phyloP scores from a whole-genome alignment of 2,797 vertebrate species.

The Xerus rutilus region DNA sequence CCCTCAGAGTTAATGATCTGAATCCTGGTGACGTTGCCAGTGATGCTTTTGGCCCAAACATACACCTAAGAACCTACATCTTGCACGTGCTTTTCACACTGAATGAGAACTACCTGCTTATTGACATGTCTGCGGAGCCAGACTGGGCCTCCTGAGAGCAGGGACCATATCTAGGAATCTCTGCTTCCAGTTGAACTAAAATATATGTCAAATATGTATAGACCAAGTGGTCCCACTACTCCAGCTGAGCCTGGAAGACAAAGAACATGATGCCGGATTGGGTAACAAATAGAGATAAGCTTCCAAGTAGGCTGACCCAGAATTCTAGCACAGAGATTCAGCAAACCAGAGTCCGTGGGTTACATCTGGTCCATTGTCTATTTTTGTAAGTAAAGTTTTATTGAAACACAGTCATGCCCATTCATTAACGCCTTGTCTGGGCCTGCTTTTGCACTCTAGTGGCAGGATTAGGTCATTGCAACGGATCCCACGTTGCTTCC shows the following conservation, averaged over 20 bases:
- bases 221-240: not conserved
- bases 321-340: not conserved
- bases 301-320: not conserved
- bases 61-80: not conserved
- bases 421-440: not conserved
- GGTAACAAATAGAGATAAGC: not conserved
- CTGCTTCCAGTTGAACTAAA: not conserved
- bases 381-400: slow-evolving; percentile 43
- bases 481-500: not conserved
- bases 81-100: too few species aligned
- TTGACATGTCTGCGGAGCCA: not conserved
- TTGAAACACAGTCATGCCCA: not conserved
- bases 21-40: not conserved
- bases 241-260: not conserved
- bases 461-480: not conserved
- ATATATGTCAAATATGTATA: not conserved
- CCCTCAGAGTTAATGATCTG: not conserved
- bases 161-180: not conserved
- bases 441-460: not conserved
- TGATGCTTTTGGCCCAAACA: not conserved
- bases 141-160: not conserved
- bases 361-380: not conserved
- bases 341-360: not conserved
- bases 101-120: not conserved
- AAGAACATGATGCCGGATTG: not conserved